These are phyloP conservation scores for Circaetus cinerascens DNA, from an alignment of 2,113 vertebrate species.

Conservation along the genomic window DNA sequence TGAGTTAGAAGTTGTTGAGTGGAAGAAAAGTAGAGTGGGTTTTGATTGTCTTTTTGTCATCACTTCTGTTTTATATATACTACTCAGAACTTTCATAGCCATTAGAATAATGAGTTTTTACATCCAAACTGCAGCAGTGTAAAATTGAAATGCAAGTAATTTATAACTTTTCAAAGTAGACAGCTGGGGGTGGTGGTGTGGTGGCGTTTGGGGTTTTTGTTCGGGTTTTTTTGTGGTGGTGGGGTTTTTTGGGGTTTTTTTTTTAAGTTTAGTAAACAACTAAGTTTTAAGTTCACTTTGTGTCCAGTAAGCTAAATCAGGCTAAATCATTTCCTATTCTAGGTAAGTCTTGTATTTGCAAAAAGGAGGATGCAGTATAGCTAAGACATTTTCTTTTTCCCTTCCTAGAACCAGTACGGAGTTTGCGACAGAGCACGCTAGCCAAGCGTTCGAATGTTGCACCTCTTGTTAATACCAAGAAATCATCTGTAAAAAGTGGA, in stretches of 20 bases:
- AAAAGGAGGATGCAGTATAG: background rate
- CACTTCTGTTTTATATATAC: background rate
- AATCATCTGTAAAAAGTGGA: slow-evolving; percentile 69
- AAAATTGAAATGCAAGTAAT: background rate
- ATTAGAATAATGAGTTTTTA: background rate
- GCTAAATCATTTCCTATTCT: background rate
- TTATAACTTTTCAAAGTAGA: background rate
- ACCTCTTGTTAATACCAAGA: slow-evolving; percentile 62
- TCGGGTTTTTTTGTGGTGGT: background rate
- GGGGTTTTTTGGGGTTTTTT: background rate
- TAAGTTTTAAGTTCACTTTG: background rate
- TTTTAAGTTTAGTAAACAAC: background rate
- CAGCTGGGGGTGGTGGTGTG: background rate
- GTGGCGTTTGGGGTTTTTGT: no score
- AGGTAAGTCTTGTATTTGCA: background rate
- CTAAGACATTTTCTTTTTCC: slow-evolving; percentile 58
- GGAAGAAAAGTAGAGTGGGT: background rate
- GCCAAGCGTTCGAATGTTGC: slow-evolving; percentile 74
- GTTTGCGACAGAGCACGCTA: slow-evolving; percentile 78
- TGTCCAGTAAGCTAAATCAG: background rate
- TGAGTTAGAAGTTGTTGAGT: background rate
- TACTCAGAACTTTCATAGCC: background rate
- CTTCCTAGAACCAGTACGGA: slow-evolving; percentile 72
- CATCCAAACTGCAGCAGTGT: background rate
- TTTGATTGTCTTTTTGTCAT: background rate